Evolutionary conservation across 2,797 vertebrate genomes (phyloP).

Genomic region (Coregonus sp.): DNA sequence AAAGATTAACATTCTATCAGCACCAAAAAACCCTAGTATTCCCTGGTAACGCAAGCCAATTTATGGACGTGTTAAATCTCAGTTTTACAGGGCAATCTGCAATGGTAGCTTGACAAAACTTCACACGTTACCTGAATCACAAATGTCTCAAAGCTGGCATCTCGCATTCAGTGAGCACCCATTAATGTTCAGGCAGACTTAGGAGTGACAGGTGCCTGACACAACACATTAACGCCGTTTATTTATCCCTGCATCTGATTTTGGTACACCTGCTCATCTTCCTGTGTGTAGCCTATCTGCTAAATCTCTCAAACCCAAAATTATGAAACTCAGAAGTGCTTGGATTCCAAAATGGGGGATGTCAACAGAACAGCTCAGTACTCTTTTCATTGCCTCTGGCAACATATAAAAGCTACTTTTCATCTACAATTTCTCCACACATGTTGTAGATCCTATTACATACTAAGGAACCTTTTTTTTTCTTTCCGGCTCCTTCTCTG

Average conservation of each 20-base stretch:
- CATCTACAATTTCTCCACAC: slow-evolving; percentile 40
- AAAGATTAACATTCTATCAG: background rate
- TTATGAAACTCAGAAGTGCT: slow-evolving; percentile 20
- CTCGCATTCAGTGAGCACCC: slow-evolving; percentile 20
- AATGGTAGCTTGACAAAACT: slow-evolving; percentile 28
- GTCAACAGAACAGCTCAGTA: slow-evolving; percentile 42
- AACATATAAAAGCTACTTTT: slow-evolving; percentile 51
- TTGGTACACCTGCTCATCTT: slow-evolving; percentile 32
- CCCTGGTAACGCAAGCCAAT: slow-evolving; percentile 11
- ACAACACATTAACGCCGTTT: slow-evolving; percentile 34
- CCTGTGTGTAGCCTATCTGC: slow-evolving; percentile 11
- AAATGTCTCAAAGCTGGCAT: slow-evolving; percentile 26
- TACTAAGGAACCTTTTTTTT: slow-evolving; percentile 25
- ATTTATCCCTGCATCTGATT: slow-evolving; percentile 34
- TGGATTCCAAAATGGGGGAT: slow-evolving; percentile 27
- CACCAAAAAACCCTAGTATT: background rate
- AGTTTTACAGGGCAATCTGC: slow-evolving; percentile 18
- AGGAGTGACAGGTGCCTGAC: slow-evolving; percentile 34
- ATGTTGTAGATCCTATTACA: slow-evolving; percentile 58
- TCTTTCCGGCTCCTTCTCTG: slow-evolving; percentile 21
- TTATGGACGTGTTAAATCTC: slow-evolving; percentile 28
- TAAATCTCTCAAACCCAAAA: slow-evolving; percentile 36
- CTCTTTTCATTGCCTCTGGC: slow-evolving; percentile 42
- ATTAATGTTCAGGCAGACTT: slow-evolving; percentile 28
- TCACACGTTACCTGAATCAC: slow-evolving; percentile 28